Evolutionary conservation across 2,113 vertebrate genomes (phyloP).

Genomic region (Sebastes schlegelii): DNA sequence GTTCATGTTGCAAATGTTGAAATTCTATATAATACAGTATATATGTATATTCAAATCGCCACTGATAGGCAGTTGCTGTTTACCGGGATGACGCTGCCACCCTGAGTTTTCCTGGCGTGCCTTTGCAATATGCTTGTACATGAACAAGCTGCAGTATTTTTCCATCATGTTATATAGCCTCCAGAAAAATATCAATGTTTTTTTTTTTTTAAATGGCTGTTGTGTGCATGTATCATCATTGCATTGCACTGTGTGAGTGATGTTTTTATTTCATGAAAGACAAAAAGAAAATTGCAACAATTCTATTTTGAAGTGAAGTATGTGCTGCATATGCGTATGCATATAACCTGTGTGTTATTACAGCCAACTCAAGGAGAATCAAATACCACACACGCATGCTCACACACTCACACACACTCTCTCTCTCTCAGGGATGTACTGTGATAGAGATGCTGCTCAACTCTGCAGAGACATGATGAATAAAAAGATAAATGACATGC

Average conservation of each 20-base stretch:
- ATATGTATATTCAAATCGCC: too few species aligned
- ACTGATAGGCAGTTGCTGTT: too few species aligned
- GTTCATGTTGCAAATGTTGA: too few species aligned
- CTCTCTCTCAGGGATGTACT: background rate
- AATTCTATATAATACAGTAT: too few species aligned
- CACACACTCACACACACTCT: background rate
- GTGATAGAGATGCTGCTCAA: constrained; percentile 2
- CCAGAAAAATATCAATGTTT: too few species aligned
- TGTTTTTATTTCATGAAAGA: background rate
- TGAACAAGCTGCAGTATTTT: too few species aligned
- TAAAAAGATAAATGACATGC: too few species aligned
- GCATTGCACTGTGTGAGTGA: background rate
- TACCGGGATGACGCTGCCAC: too few species aligned
- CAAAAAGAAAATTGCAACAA: background rate
- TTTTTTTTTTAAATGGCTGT: too few species aligned
- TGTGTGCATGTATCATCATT: background rate
- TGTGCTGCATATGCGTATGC: background rate
- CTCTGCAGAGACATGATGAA: background rate
- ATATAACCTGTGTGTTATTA: background rate
- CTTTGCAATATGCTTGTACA: too few species aligned
- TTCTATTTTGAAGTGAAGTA: background rate
- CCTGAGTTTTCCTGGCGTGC: too few species aligned
- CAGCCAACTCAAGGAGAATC: background rate
- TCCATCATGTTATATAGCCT: too few species aligned
- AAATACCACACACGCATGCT: background rate